Evolutionary conservation across 1,140 invertebrate genomes (phyloP), one percentile per base, ranked within the genome.

Genomic region (Drosophila equinoxialis): DNA sequence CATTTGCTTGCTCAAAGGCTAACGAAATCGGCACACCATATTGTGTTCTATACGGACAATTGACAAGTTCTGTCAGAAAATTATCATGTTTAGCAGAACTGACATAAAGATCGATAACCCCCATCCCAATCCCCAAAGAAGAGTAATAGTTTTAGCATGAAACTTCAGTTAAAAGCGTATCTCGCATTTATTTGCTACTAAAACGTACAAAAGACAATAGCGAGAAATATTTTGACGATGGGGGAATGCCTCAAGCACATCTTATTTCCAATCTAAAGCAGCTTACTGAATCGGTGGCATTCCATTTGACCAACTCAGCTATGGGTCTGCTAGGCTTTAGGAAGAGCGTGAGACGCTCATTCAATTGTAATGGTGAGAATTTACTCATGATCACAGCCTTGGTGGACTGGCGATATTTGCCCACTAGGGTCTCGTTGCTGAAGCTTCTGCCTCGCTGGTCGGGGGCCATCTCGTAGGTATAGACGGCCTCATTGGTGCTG

Each of bases 311-410:
- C 33, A 92, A 60, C 65, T 92, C 81, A 0, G 91, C 91, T 42
- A 92, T 90, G 13, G 85, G 83, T 10, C 91, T 69, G 37, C 90
- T 91, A 0, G 91, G 87, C 63, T 92, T 92, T n/a, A 92, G 71
- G 60, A 92, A 85, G 0, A 92, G 55, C 6, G 91, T 92, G 30
- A 92, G 62, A 0, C 76, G 77, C 0, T 91, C 78, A 35, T 91
- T 92, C 2, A 92, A 55, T 20, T 83, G 76, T 35, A 92, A 42
- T 0, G 90, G 89, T 10, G 91, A 92, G 48, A 92, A 92, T 60
- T 91, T 92, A 26, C 81, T 92, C n/a, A 79, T 62, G 1, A 92
- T 79, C 11, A 77, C 62, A 1, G 83, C 83, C 68, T 92, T 92
- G 0, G 91, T 92, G 8, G 91, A 74, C 8, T 74, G 68, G 0